Base-by-base conservation (phyloP, 2,888 invertebrate species). In the Cheilosia soror region DNA sequence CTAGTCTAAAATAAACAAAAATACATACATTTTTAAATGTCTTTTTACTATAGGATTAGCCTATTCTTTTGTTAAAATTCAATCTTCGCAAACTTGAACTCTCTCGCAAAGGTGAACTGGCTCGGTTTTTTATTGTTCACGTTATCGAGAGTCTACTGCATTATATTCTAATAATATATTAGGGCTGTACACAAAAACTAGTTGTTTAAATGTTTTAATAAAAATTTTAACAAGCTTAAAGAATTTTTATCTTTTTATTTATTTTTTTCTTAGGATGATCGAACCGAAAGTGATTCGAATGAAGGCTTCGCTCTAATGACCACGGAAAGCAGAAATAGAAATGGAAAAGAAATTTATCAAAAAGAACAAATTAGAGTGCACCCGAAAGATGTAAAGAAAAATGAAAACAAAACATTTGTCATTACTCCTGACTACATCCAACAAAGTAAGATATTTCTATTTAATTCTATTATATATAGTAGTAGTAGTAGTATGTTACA, bases 351-450 rank as follows among this genome's bases (percentile, higher is more conserved):
- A 27, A 72, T 51, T 40, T 42, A 58, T 60, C 76, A 81, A 53
- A 78, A 49, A 55, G 71, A 85, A 60, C 75, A 65, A 75, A 65
- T 63, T 66, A 87, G 87, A 66, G 51, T 58, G 47, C 71, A 80
- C 66, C 60, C 51, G 7, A 80, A 68, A 66, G 79, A 68, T 57
- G 65, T 76, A 31, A 76, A 69, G 9, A 80, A 84, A 72, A 42
- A 75, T 62, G 85, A 82, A 69, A 87, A 89, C 27, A 88, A 89
- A 69, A 88, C 96, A 93, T 98, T 98, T 93, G 96, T 97, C 88
- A 94, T 98, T 84, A 98, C 98, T 13, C 96, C 97, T 71, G 97
- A 97, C 92, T 98, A 98, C 90, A 97, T 98, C 88, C 97, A 98
- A 91, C 97, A 98, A 94, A 97, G 98, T 97, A 94, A 95, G 96